Conservation (phyloP, 2,113 vertebrate genomes). For the Zeus faber region DNA sequence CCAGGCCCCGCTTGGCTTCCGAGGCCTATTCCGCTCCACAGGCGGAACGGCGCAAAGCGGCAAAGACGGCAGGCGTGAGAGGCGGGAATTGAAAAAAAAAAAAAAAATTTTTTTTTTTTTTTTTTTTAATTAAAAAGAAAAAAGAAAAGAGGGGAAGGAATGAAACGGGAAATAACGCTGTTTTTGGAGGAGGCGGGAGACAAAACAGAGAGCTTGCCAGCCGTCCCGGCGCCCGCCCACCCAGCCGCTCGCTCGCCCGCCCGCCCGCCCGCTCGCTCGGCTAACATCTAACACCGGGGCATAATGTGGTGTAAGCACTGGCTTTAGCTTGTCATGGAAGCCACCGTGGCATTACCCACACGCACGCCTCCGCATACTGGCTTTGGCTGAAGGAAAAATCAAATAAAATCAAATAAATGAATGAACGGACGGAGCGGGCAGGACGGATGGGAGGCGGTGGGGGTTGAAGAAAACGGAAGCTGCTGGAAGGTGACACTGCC, state of each 20-base stretch:
- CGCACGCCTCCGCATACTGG: constrained; percentile 58
- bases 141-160: too few relatives aligned
- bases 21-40: constrained; percentile 50
- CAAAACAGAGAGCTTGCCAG: constrained; percentile 55
- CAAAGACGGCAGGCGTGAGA: too few relatives aligned
- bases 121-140: constrained; percentile 12
- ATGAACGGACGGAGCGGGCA: too few relatives aligned
- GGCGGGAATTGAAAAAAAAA: constrained; percentile 14
- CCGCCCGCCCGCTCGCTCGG: constrained; percentile 27
- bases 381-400: constrained; percentile 25
- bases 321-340: constrained; percentile 66
- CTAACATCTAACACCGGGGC: constrained; percentile 48
- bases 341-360: constrained; percentile 61
- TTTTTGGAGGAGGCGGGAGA: too few relatives aligned
- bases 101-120: too few relatives aligned
- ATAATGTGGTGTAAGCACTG: constrained; percentile 65
- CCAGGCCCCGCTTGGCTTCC: constrained; percentile 43
- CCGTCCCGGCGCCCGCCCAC: constrained; percentile 33
- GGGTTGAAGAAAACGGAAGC: too few relatives aligned
- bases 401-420: too few relatives aligned
- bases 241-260: constrained; percentile 18
- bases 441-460: constrained; percentile 1
- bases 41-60: too few relatives aligned
- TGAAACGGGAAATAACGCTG: constrained; percentile 25
- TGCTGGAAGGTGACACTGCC: too few relatives aligned